Percentiles rank a stretch among this genome's conserved stretches.
phyloP scores from a whole-genome alignment of 2,797 vertebrate genomes.

The Micromesistius poutassou region DNA sequence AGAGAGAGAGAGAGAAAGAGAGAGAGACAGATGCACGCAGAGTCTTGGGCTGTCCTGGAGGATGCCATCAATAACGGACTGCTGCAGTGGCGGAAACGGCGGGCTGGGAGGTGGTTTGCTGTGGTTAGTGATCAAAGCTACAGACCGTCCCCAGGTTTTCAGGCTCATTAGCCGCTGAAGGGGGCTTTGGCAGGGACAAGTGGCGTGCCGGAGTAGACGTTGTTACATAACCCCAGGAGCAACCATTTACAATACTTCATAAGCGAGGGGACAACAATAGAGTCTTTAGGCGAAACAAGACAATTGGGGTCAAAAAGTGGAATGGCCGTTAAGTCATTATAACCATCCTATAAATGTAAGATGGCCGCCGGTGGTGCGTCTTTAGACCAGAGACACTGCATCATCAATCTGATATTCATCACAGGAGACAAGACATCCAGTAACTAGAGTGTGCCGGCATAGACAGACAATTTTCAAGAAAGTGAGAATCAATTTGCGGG shows the following conservation, averaged over 20 bases:
- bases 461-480: constrained; percentile 10
- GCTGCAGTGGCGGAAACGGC: constrained; percentile 56
- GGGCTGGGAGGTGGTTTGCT: constrained; percentile 46
- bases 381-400: constrained; percentile 11
- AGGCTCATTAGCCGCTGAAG: constrained; percentile 66
- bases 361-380: constrained; percentile 4
- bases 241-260: constrained; percentile 46
- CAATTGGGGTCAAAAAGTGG: background rate
- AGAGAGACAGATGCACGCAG: constrained; percentile 37
- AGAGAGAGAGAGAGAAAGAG: background rate
- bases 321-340: background rate
- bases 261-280: constrained; percentile 21
- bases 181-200: constrained; percentile 59
- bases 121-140: constrained; percentile 69
- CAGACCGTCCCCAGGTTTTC: constrained; percentile 62
- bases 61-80: constrained; percentile 67
- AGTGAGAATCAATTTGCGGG: background rate
- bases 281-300: background rate
- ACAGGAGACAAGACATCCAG: constrained; percentile 14
- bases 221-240: constrained; percentile 49
- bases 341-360: constrained; percentile 2
- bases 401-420: constrained; percentile 15
- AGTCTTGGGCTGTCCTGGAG: constrained; percentile 53
- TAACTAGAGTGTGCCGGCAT: constrained; percentile 20
- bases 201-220: constrained; percentile 50